Base-by-base conservation (phyloP, 2,888 invertebrate species). In the Pinctada fucata region DNA sequence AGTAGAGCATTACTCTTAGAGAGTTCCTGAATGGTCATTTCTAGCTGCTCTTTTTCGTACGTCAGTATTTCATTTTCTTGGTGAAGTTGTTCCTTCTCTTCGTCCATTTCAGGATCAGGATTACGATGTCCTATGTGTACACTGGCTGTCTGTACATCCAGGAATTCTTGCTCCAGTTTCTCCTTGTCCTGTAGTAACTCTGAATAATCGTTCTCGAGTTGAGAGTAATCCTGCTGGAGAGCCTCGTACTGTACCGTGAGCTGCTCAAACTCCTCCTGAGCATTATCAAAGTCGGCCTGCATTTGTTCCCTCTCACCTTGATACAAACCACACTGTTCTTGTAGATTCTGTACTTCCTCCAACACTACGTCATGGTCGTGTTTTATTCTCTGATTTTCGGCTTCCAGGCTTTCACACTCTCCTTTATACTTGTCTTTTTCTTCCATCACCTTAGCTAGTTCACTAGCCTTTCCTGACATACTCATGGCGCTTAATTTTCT, bases 281-380 rank as follows among this genome's bases (percentile, higher is more conserved):
- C 82, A 1, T 85, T 83, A 50, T 87, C 86, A 82, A 87, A 83
- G 69, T 89, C 87, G 71, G 86, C 85, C 63, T 85, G 84, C n/a
- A 83, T 76, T 63, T 84, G 83, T 66, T 85, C 85, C 47, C 82
- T 69, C 48, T 87, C 86, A 71, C 75, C 77, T 67, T 86, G 84
- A 2, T 83, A 47, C 6, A 79, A 78, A 50, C 77, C 79, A 50
- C 78, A 75, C 31, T 81, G 78, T 64, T 78, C 83, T 77, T 86
- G 88, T 72, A 89, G 75, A 79, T 88, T 90, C 81, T 90, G 87
- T 71, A 90, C 85, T 74, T 90, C 90, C 72, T 88, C 89, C 69
- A 89, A 73, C 8, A 90, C 86, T 50, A 89, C 86, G 52, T 86
- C 88, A 80, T 90, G 88, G 77, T 90, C 88, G 66, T 88, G 86